phyloP scores from a whole-genome alignment of 2,888 invertebrate species.

The Drepana falcataria region DNA sequence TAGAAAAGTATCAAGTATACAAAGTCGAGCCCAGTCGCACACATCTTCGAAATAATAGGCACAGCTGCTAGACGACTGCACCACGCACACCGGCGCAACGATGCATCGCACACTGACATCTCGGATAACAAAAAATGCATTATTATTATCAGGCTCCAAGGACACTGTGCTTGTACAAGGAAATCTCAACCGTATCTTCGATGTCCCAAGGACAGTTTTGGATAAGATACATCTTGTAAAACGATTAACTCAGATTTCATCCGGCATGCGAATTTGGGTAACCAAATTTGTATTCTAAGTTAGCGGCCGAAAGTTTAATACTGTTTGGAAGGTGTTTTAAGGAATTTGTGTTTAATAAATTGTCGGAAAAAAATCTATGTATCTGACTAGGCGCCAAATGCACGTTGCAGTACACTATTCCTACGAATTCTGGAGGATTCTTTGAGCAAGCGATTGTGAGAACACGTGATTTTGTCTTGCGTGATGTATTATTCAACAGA shows the following conservation, averaged over 20 bases:
- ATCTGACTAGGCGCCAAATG: constrained; percentile 73
- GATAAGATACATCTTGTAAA: constrained; percentile 18
- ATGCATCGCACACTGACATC: constrained; percentile 70
- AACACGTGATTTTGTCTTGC: constrained; percentile 19
- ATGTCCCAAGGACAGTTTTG: constrained; percentile 15
- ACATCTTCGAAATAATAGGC: constrained; percentile 67
- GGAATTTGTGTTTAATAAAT: constrained; percentile 69
- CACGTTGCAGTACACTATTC: constrained; percentile 50
- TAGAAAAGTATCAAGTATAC: constrained; percentile 41
- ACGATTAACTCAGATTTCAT: constrained; percentile 70
- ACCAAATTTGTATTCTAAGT: constrained; percentile 25
- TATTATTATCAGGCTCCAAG: constrained; percentile 71
- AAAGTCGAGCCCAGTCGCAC: constrained; percentile 44
- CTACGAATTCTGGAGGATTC: constrained; percentile 51
- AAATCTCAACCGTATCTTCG: constrained; percentile 31
- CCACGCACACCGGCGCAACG: constrained; percentile 53
- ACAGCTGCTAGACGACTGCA: constrained; percentile 66
- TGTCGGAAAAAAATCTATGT: constrained; percentile 59
- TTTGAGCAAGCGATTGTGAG: constrained; percentile 31
- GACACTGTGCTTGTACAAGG: constrained; percentile 23
- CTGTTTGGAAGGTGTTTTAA: constrained; percentile 22
- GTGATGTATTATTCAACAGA: constrained; percentile 20
- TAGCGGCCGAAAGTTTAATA: constrained; percentile 23
- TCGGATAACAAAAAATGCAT: constrained; percentile 67
- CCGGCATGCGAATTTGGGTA: constrained; percentile 26